Conservation (phyloP, 2,113 vertebrate genomes). For the Oceanodroma tethys region DNA sequence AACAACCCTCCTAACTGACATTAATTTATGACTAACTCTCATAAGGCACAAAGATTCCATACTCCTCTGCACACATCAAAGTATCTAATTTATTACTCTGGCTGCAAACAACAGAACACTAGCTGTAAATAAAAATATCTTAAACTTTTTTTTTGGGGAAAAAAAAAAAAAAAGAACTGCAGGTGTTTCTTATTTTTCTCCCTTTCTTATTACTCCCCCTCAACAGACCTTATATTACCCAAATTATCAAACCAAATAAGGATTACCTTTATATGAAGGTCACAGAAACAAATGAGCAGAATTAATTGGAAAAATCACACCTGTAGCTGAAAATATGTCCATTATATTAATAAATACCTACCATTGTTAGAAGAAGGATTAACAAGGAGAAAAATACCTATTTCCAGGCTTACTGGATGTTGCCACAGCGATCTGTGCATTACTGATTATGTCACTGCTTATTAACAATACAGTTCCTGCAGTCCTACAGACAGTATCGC, state of each 20-base stretch:
- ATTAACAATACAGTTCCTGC: not conserved
- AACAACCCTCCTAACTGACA: not conserved
- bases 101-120: conserved; percentile 49
- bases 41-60: conserved; percentile 53
- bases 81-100: conserved; percentile 52
- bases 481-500: not conserved
- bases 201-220: not conserved
- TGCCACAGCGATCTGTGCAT: not conserved
- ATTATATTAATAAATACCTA: not conserved
- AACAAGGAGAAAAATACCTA: not conserved
- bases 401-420: not conserved
- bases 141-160: not conserved
- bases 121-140: conserved; percentile 53
- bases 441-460: not conserved
- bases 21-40: conserved; percentile 40
- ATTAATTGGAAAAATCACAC: not conserved
- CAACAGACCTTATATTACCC: not conserved
- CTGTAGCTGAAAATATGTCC: not conserved
- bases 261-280: not conserved
- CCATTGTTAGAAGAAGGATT: not conserved
- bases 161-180: not conserved
- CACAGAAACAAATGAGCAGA: not conserved
- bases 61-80: conserved; percentile 63
- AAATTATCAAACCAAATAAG: not conserved
- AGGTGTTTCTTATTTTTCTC: conserved; percentile 30